Evolutionary conservation across 2,113 vertebrate species (phyloP).

Genomic region (Pluvialis apricaria): DNA sequence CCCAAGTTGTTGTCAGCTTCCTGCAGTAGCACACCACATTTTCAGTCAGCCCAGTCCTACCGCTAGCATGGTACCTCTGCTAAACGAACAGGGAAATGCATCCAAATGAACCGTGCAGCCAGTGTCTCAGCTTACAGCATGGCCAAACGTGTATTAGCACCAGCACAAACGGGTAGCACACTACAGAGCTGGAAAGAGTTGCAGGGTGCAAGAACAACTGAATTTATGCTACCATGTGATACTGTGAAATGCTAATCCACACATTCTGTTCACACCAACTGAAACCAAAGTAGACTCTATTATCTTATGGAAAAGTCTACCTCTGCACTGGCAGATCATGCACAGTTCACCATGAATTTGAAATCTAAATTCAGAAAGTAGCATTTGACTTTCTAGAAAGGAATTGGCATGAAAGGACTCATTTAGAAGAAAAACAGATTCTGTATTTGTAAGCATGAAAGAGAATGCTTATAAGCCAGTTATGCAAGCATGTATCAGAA

Average conservation of each 20-base stretch:
- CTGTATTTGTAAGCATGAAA: not conserved
- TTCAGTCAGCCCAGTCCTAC: not conserved
- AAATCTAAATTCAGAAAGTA: not conserved
- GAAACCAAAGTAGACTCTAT: fast-evolving
- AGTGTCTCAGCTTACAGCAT: no score
- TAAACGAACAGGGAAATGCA: fast-evolving
- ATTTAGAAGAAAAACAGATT: not conserved
- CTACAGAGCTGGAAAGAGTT: not conserved
- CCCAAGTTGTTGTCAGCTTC: fast-evolving
- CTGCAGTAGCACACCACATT: fast-evolving
- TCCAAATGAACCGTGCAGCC: fast-evolving
- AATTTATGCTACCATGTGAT: fast-evolving
- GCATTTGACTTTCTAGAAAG: not conserved
- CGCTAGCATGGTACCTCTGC: fast-evolving
- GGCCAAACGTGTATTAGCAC: fast-evolving
- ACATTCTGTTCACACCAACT: not conserved
- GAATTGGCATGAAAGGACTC: not conserved
- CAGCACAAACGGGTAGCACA: fast-evolving
- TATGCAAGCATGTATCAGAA: not conserved
- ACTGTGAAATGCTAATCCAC: fast-evolving
- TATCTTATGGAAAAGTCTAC: not conserved
- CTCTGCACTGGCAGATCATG: not conserved
- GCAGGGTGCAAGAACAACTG: fast-evolving
- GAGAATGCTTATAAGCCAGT: not conserved
- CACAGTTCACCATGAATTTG: fast-evolving